Evolutionary conservation across 2,113 vertebrate species (phyloP).

Genomic region (Poecile atricapillus): DNA sequence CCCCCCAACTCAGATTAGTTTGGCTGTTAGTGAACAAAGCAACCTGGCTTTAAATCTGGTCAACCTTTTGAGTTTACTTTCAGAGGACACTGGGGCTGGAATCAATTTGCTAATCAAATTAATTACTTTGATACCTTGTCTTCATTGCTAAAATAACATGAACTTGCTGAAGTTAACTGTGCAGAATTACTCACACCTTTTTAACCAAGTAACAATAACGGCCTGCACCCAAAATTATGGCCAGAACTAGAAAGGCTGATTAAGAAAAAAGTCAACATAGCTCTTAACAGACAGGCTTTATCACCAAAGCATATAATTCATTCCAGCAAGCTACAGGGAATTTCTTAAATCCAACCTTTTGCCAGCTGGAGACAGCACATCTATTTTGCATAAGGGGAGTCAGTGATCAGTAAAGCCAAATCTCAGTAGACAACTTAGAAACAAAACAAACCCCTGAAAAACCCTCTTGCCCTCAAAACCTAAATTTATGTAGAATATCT

Average conservation of each 20-base stretch:
- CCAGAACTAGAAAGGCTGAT: not conserved
- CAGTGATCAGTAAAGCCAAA: not conserved
- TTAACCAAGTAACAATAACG: not conserved
- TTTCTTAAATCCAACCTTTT: not conserved
- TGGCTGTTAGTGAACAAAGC: not conserved
- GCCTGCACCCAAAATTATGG: not conserved
- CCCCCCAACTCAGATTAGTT: not conserved
- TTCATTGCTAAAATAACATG: not conserved
- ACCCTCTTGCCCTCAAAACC: not conserved
- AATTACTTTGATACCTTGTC: not conserved
- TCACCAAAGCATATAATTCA: not conserved
- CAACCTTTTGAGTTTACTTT: not conserved
- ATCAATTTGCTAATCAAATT: not conserved
- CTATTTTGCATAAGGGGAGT: not conserved
- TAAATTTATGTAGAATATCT: not conserved
- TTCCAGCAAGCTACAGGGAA: not conserved
- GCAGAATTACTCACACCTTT: not conserved
- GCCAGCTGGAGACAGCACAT: not conserved
- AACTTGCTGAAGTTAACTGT: not conserved
- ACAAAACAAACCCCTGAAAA: not conserved
- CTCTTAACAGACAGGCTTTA: not conserved
- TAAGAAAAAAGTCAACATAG: not conserved
- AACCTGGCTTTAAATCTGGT: not conserved
- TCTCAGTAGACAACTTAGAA: not conserved
- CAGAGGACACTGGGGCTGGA: not conserved